Percentiles rank a stretch among this genome's conserved stretches.
Evolutionary conservation across 1,140 invertebrate genomes (phyloP).

Genomic region (Hyphantria cunea): DNA sequence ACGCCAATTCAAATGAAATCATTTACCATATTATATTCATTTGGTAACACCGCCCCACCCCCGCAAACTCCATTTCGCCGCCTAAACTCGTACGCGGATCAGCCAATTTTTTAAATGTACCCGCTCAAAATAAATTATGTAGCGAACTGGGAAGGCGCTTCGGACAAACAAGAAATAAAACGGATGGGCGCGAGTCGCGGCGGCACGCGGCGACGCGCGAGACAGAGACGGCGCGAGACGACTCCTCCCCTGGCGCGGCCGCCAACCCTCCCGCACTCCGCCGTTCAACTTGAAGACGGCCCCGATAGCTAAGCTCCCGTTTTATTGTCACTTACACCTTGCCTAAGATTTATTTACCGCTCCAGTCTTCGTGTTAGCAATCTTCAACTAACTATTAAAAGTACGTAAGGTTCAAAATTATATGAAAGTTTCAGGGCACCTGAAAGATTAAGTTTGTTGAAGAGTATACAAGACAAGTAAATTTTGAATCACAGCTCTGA

Average conservation of each 20-base stretch:
- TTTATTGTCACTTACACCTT: slow-evolving; percentile 80
- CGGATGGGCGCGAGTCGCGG: slow-evolving; percentile 59
- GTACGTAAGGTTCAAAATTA: slow-evolving; percentile 42
- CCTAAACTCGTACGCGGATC: slow-evolving; percentile 58
- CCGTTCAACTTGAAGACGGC: slow-evolving; percentile 74
- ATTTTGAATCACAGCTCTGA: slow-evolving; percentile 63
- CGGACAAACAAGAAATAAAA: slow-evolving; percentile 77
- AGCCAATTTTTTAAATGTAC: slow-evolving; percentile 79
- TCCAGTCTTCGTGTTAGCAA: slow-evolving; percentile 43
- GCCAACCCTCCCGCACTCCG: slow-evolving; percentile 26
- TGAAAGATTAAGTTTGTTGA: slow-evolving; percentile 31
- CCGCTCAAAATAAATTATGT: slow-evolving; percentile 79
- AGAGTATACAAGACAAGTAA: slow-evolving; percentile 53
- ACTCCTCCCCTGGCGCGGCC: slow-evolving; percentile 33
- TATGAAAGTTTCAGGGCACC: not conserved
- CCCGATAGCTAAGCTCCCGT: slow-evolving; percentile 73
- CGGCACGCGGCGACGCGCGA: slow-evolving; percentile 47
- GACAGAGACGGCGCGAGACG: slow-evolving; percentile 38
- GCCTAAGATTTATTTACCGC: slow-evolving; percentile 67
- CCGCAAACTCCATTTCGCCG: slow-evolving; percentile 68
- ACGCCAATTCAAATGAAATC: slow-evolving; percentile 72
- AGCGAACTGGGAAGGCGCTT: slow-evolving; percentile 67
- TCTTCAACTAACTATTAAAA: slow-evolving; percentile 31
- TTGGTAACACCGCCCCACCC: slow-evolving; percentile 40
- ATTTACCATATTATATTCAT: slow-evolving; percentile 79